These are phyloP conservation scores for Numenius phaeopus DNA, from an alignment of 2,797 vertebrate genomes.

Conservation along the genomic window DNA sequence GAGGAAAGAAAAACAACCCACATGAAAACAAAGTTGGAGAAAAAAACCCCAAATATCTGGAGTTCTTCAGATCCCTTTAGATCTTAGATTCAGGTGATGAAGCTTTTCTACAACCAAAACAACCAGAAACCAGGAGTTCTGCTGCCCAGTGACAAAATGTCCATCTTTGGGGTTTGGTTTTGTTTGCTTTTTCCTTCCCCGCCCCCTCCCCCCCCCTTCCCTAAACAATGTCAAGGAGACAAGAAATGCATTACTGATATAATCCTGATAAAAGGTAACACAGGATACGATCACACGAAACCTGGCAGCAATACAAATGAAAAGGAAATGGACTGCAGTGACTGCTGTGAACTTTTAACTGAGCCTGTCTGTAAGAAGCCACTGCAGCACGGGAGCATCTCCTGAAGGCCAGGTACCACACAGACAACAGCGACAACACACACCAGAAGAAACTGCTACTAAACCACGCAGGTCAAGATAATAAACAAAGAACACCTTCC, in stretches of 20 bases:
- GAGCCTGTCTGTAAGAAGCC: not conserved
- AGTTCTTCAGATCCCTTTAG: not conserved
- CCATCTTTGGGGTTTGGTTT: too few relatives aligned
- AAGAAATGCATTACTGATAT: not conserved
- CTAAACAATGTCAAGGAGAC: not conserved
- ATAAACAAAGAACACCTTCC: not conserved
- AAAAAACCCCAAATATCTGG: not conserved
- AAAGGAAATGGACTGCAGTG: not conserved
- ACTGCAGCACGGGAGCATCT: rapidly evolving
- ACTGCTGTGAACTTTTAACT: not conserved
- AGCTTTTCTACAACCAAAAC: not conserved
- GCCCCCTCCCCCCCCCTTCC: rapidly evolving
- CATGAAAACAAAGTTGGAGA: not conserved
- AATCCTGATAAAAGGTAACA: too few relatives aligned
- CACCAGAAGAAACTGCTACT: not conserved
- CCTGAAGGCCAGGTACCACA: not conserved
- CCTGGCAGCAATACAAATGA: not conserved
- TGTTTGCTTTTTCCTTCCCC: not conserved
- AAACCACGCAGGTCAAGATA: not conserved
- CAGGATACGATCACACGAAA: not conserved
- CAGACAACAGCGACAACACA: not conserved
- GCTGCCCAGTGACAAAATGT: not conserved
- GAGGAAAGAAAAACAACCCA: not conserved
- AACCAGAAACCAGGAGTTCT: not conserved
- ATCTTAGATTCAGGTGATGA: not conserved